A percentile compares a stretch with the other conserved stretches of the same genome.
Conservation (phyloP, 2,113 vertebrate species). For the Chaetura pelagica region DNA sequence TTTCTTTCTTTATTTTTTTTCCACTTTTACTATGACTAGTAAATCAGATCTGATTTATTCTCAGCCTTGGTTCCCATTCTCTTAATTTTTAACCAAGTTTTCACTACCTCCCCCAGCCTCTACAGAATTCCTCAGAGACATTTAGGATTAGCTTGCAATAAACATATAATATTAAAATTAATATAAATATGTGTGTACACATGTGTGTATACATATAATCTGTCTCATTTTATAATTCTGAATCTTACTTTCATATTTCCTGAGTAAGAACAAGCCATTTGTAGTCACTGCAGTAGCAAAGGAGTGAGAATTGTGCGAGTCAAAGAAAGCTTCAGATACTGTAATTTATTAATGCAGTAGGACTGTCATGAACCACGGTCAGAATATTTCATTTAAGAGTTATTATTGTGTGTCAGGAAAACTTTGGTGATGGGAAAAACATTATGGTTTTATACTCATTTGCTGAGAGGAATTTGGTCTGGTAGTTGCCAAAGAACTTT, state of each 20-base stretch:
- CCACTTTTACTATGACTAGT: not conserved
- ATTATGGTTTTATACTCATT: not conserved
- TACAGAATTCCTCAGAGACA: not conserved
- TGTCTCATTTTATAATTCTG: not conserved
- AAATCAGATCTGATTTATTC: not conserved
- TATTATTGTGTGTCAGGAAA: not conserved
- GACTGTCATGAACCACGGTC: not conserved
- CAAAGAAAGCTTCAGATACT: not conserved
- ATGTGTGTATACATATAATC: not conserved
- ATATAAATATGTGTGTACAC: not conserved
- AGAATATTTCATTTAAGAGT: not conserved
- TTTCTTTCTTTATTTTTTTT: not conserved
- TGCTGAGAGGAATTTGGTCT: conserved; percentile 8
- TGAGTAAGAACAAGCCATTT: not conserved
- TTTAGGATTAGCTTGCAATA: not conserved
- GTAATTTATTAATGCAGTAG: not conserved
- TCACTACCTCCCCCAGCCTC: not conserved
- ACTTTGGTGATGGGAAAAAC: not conserved
- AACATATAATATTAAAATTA: not conserved
- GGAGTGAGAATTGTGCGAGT: not conserved
- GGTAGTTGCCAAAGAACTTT: not conserved
- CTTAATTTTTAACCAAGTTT: not conserved
- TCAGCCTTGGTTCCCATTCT: not conserved
- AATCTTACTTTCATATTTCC: not conserved
- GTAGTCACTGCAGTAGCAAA: not conserved